phyloP scores from a whole-genome alignment of 2,113 vertebrate genomes.

The Paraplagusia blochii region DNA sequence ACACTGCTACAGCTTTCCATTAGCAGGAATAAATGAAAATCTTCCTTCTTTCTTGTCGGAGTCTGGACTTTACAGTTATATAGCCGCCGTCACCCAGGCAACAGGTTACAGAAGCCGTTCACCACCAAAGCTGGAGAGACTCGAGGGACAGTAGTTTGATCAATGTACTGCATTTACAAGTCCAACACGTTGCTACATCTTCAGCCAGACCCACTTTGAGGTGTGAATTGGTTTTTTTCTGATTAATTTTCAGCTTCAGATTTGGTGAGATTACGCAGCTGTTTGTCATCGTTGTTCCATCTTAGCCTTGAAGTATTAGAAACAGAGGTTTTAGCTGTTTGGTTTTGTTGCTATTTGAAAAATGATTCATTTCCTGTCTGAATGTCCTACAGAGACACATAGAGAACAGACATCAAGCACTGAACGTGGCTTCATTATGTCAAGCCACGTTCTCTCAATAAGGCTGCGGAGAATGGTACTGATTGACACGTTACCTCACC shows the following conservation, averaged over 20 bases:
- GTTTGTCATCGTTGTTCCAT: constrained; percentile 13
- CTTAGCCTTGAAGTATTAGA: too few relatives aligned
- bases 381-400: too few relatives aligned
- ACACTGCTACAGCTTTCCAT: constrained; percentile 39
- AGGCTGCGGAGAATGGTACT: constrained; percentile 22
- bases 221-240: constrained; percentile 8
- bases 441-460: too few relatives aligned
- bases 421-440: too few relatives aligned
- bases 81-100: constrained; percentile 64
- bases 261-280: constrained; percentile 31
- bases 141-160: constrained; percentile 16
- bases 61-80: constrained; percentile 26
- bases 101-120: constrained; percentile 53
- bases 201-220: constrained; percentile 6
- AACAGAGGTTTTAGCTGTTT: too few relatives aligned
- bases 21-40: constrained; percentile 36
- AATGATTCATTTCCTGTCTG: too few relatives aligned
- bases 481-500: constrained; percentile 28
- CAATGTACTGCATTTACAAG: constrained; percentile 36
- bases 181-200: constrained; percentile 7
- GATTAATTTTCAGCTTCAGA: constrained; percentile 33
- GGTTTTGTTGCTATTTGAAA: too few relatives aligned
- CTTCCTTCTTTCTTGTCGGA: constrained; percentile 14
- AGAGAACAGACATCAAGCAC: too few relatives aligned
- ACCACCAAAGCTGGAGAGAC: constrained; percentile 11